Evolutionary conservation across 2,888 invertebrate species (phyloP), one percentile per base, ranked within the genome.

Genomic region (Glyphotaelius pellucidus): DNA sequence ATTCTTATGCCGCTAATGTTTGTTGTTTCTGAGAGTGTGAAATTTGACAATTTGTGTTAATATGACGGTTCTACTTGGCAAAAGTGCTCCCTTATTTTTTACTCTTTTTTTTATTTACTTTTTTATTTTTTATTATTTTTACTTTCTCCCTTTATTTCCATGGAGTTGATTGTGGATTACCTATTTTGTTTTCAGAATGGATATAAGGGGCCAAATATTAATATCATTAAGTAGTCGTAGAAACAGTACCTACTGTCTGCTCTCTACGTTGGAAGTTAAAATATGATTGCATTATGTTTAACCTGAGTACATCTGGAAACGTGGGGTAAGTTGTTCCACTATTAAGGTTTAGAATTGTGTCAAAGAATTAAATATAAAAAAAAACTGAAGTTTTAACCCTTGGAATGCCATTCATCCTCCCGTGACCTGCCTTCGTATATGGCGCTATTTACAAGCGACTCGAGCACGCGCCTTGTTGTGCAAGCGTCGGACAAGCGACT

Each of bases 291-390:
- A 96, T 94, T 94, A 96, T 96, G 96, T 96, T 96, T 95, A 96
- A 95, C 95, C 95, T 96, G 95, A 96, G 96, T 94, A 94, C 96
- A 94, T 95, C 96, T 94, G 96, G 96, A 95, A 96, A 96, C 95
- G 96, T 96, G 94, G 96, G 96, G 96, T 96, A 94, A 95, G 96
- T 92, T 3, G 94, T 67, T 92, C 11, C 84, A 47, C 42, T 89
- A 35, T 89, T 25, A 25, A 7, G 11, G 14, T 42, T 12, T 42
- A 12, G 1, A 42, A 42, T 42, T 42, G 38, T 42, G 11, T 11
- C 5, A 5, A 38, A 9, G 38, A 38, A 38, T 38, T 38, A 38
- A 38, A 38, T 38, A 35, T 38, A 7, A 38, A 38, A 38, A 5
- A 38, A 38, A 5, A 38, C 32, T 3, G 32, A 32, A 3, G 32